Conservation (phyloP, 2,113 vertebrate species). For the Talpa occidentalis region DNA sequence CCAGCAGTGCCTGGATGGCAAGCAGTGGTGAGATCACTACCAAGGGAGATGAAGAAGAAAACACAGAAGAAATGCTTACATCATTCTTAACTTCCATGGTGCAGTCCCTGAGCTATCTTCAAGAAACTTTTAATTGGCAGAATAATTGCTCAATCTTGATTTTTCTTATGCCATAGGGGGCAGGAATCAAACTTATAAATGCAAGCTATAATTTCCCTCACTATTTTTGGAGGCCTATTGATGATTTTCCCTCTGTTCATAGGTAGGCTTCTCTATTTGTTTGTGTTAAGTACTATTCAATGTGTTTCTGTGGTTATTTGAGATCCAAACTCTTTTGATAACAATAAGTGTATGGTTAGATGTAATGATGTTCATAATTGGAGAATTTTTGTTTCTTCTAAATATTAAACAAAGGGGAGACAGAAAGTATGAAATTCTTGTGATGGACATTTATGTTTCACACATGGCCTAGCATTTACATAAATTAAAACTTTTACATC, state of each 20-base stretch:
- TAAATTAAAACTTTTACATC: background rate
- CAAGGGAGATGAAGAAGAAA: background rate
- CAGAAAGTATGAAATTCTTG: background rate
- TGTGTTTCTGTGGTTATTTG: background rate
- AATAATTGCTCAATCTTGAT: background rate
- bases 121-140: background rate
- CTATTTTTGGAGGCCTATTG: background rate
- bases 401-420: background rate
- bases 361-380: background rate
- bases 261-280: background rate
- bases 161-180: background rate
- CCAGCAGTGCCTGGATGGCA: rapidly evolving
- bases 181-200: background rate
- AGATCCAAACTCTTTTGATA: background rate
- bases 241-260: background rate
- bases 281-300: background rate
- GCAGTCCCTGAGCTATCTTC: background rate
- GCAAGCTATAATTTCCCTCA: background rate
- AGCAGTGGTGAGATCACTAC: background rate
- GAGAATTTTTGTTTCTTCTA: background rate
- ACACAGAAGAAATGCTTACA: background rate
- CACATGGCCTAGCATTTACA: background rate
- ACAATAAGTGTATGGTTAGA: background rate
- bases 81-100: background rate
- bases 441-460: background rate